Base-by-base conservation (phyloP, 2,797 vertebrate genomes). In the Yasuhikotakia modesta region DNA sequence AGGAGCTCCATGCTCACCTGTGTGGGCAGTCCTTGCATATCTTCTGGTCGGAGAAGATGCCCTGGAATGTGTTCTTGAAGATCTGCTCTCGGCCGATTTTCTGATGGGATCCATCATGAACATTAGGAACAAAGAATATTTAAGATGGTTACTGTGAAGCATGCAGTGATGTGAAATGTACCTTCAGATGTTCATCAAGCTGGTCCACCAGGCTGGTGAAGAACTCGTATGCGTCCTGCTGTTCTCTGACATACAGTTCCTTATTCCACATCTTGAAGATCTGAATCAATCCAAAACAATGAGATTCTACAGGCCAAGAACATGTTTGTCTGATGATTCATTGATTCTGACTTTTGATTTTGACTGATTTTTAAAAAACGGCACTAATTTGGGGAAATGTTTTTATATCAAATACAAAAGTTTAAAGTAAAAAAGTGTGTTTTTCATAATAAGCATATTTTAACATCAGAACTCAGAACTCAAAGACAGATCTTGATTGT, bases 251-350 rank as follows among this genome's bases (percentile, higher is more conserved):
- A 46, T 97, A 99, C 55, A 99, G 88, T 85, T 99, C 97, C 78
- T 96, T 99, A 90, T 99, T 99, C 98, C 98, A 99, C 96, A 99
- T 99, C 90, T 98, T 99, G 90, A 99, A 99, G 86, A 99, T 99
- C 98, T 99, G 80, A 16, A 82, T 10, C 82, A 57, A 67, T 32
- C 76, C 50, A 78, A 2, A 35, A 72, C 16, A 10, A 78, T 48
- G 22, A 57, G 6, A 52, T 32, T 4, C 21, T 57, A 5, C 4
- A 35, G 1, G 4, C 17, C 6, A 70, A 60, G 32, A 13, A 27
- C 53, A 14, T 60, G 2, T 35, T 6, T 1, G 1, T 35, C 5
- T 3, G 2, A 2, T 35, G 35, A 35, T 5, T 35, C 5, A 35
- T 35, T 35, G 1, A 2, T 35, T 35, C 35, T 35, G 35, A 35